Evolutionary conservation across 2,797 vertebrate genomes (phyloP), one percentile per base, ranked within the genome.

Genomic region (Discoglossus pictus): DNA sequence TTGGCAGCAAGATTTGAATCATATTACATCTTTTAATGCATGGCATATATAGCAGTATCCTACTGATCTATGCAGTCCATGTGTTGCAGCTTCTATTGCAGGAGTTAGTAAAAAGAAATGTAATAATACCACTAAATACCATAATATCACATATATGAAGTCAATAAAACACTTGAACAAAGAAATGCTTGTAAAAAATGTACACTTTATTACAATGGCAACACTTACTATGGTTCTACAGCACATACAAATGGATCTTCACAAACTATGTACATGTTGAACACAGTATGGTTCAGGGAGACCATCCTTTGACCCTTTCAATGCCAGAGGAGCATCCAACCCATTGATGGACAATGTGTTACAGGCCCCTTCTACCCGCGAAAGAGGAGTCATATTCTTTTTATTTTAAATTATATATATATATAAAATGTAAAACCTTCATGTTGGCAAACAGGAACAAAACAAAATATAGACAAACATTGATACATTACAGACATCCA

Each of bases 181-280:
- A 10, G 9, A 23, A 46, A 43, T 36, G 16, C 36, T 47, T 61
- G 34, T 58, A 92, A 92, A 93, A 95, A 95, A 93, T 89, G 90
- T 93, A 92, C 90, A 92, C 86, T 95, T 95, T 95, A 95, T 93
- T 94, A 92, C 92, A 93, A 66, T 63, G 73, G 79, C 78, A 76
- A 89, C 92, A 88, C 51, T 83, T 76, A 69, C 74, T 79, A 78
- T 73, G 70, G 9, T 59, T 92, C 92, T 93, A 93, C 90, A 89
- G 91, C 92, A 91, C 89, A 89, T 94, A 94, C 93, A 93, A 94
- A 94, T 3, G 73, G 74, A 68, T 82, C 80, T 83, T 73, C 83
- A 77, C 83, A 71, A 75, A 83, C 79, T 93, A 94, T 93, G 90
- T 94, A 95, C 92, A 94, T 44, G 55, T 64, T 59, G 68, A 71